A percentile compares a stretch with the other conserved stretches of the same genome.
phyloP scores from a whole-genome alignment of 2,797 vertebrate species.

The Aselliscus stoliczkanus region DNA sequence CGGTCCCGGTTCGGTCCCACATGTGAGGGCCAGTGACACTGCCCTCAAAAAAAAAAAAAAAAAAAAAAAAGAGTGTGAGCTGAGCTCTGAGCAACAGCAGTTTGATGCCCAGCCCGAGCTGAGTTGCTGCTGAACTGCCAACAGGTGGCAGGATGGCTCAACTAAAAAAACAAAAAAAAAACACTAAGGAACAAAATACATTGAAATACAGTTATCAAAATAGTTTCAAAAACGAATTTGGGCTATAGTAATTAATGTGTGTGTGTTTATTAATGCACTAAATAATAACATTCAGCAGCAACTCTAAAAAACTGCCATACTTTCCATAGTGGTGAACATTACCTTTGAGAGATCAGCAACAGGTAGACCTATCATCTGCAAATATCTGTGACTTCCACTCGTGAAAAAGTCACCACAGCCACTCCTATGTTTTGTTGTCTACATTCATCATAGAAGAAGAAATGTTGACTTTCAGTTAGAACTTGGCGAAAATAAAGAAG shows the following conservation, averaged over 20 bases:
- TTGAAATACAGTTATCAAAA: neutral
- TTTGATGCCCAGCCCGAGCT: too few species aligned
- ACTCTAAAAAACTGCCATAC: neutral
- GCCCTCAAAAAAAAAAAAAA: too few species aligned
- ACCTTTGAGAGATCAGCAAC: neutral
- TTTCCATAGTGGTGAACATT: neutral
- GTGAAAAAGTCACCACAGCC: neutral
- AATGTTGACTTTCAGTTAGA: neutral
- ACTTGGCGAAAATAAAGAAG: neutral
- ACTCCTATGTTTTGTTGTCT: neutral
- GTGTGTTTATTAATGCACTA: neutral
- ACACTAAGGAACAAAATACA: neutral
- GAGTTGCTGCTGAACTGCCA: too few species aligned
- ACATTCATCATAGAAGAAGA: neutral
- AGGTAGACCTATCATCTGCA: neutral
- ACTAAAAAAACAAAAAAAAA: too few species aligned
- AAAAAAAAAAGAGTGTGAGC: too few species aligned
- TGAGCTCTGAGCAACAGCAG: too few species aligned
- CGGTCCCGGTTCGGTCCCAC: too few species aligned
- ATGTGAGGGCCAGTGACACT: too few species aligned
- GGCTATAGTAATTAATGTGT: neutral
- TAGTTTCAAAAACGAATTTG: neutral
- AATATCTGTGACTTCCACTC: neutral
- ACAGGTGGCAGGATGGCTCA: too few species aligned
- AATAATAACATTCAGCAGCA: neutral